Evolutionary conservation across 2,797 vertebrate species (phyloP).

Genomic region (Basileuterus tristriatus): DNA sequence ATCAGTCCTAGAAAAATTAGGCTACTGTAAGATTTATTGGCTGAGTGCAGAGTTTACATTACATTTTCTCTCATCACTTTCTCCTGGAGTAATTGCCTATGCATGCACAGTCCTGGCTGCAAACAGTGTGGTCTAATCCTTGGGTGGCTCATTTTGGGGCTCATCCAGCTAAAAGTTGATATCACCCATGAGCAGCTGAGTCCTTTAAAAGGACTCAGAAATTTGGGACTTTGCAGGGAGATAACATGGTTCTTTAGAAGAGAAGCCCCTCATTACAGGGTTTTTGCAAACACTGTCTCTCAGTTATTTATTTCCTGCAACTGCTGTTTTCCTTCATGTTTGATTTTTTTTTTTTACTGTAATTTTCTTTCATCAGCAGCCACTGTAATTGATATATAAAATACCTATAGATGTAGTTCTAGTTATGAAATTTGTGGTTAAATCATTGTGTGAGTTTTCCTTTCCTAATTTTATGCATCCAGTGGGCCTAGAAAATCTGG

Average conservation of each 20-base stretch:
- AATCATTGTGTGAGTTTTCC: background rate
- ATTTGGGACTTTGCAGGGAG: constrained; percentile 7
- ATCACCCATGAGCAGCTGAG: constrained; percentile 51
- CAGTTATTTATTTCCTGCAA: background rate
- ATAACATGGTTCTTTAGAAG: background rate
- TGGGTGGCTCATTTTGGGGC: constrained; percentile 61
- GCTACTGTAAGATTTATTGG: constrained; percentile 71
- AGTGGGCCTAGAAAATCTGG: background rate
- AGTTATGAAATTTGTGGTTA: constrained; percentile 11
- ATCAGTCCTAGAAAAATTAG: constrained; percentile 66
- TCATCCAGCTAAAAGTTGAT: constrained; percentile 42
- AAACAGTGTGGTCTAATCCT: constrained; percentile 63
- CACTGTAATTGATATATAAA: constrained; percentile 32
- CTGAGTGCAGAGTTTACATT: constrained; percentile 65
- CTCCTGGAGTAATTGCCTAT: constrained; percentile 56
- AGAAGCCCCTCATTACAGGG: background rate
- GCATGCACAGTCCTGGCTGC: constrained; percentile 58
- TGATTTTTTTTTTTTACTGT: background rate
- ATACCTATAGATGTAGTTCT: background rate
- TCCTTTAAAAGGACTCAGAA: constrained; percentile 31
- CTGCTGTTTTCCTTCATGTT: background rate
- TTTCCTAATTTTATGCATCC: background rate
- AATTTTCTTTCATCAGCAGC: constrained; percentile 49
- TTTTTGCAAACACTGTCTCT: background rate
- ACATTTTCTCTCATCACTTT: constrained; percentile 70